Conservation (phyloP, 2,888 invertebrate genomes). For the Nephrotoma appendiculata region DNA sequence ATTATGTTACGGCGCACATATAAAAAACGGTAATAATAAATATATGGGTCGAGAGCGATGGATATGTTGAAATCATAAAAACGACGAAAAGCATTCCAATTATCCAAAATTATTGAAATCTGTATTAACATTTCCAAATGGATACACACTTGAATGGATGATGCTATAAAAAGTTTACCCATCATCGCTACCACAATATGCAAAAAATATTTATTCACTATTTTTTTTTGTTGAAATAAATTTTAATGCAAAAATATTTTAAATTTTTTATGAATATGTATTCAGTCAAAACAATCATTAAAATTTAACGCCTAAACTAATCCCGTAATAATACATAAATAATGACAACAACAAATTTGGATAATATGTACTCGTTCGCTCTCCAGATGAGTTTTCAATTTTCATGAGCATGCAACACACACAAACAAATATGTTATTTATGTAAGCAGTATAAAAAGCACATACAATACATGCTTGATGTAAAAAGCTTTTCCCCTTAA, state of each 20-base stretch:
- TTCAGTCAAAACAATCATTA: background rate
- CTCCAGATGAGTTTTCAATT: background rate
- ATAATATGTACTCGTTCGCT: background rate
- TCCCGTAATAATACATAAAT: background rate
- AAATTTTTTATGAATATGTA: background rate
- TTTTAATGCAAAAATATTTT: background rate
- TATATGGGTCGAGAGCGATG: background rate
- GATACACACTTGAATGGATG: background rate
- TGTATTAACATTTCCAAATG: background rate
- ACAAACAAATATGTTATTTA: background rate
- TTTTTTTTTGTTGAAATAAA: background rate
- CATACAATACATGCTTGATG: background rate
- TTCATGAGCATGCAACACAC: background rate
- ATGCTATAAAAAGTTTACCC: background rate
- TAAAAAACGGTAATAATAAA: background rate
- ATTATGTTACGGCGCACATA: background rate
- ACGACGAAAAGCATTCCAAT: no score
- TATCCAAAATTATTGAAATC: background rate
- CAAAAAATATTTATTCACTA: background rate
- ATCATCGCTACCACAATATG: background rate
- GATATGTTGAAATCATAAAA: background rate
- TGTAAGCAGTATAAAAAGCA: background rate
- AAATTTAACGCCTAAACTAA: background rate
- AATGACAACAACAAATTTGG: background rate
- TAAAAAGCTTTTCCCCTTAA: background rate